These are phyloP conservation scores for Hesperophylax magnus DNA, from an alignment of 1,140 invertebrate genomes.

Conservation along the genomic window DNA sequence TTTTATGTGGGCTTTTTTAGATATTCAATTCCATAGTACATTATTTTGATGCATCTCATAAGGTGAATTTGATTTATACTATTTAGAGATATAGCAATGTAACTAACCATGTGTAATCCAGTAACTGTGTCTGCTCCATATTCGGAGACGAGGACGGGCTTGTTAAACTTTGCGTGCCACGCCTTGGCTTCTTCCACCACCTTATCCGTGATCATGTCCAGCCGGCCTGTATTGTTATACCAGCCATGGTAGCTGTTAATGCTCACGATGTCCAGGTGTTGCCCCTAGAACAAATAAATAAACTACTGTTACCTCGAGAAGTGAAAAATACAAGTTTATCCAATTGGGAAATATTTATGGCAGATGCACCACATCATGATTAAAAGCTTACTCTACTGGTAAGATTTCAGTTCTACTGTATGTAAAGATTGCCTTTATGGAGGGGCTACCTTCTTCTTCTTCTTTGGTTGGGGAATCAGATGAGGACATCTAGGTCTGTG, in stretches of 20 bases:
- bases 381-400: too few species aligned
- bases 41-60: too few species aligned
- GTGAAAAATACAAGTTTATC: background rate
- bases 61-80: too few species aligned
- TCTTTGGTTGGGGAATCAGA: too few species aligned
- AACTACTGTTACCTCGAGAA: background rate
- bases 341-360: too few species aligned
- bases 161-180: conserved; percentile 88
- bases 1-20: too few species aligned
- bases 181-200: conserved; percentile 83
- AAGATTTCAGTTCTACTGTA: too few species aligned
- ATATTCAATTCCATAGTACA: too few species aligned
- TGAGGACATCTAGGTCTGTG: too few species aligned
- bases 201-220: conserved; percentile 81
- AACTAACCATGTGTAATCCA: conserved; percentile 81
- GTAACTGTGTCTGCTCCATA: conserved; percentile 95
- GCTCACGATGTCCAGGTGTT: conserved; percentile 90
- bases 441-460: too few species aligned
- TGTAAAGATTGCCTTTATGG: too few species aligned
- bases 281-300: conserved; percentile 59
- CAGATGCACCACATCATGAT: background rate
- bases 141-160: conserved; percentile 94
- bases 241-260: conserved; percentile 96
- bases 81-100: too few species aligned
- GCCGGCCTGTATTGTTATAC: conserved; percentile 88